phyloP scores from a whole-genome alignment of 2,797 vertebrate species.

The Lithobates pipiens region DNA sequence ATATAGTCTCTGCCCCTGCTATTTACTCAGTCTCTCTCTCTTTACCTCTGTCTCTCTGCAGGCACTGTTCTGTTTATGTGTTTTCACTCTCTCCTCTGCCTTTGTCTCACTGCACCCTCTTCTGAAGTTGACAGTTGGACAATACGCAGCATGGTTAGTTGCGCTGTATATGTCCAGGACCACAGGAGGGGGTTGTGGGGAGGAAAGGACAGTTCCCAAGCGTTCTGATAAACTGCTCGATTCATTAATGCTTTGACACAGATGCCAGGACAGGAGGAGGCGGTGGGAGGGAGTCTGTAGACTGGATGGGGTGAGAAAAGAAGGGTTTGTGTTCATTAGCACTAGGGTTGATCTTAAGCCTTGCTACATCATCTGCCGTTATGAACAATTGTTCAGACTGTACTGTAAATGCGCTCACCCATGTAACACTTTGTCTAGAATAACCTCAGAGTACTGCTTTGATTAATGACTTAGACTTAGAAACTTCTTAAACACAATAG shows the following conservation, averaged over 20 bases:
- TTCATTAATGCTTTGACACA: conserved; percentile 90
- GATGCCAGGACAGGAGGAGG: conserved; percentile 84
- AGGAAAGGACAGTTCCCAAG: conserved; percentile 76
- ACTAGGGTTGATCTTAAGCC: conserved; percentile 45
- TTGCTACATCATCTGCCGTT: conserved; percentile 35
- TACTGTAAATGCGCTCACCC: conserved; percentile 34
- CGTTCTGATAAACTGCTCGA: conserved; percentile 88
- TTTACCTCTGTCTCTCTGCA: conserved; percentile 66
- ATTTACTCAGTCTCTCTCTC: conserved; percentile 11
- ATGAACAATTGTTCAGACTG: conserved; percentile 31
- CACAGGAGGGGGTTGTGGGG: conserved; percentile 70
- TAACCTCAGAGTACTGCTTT: not conserved
- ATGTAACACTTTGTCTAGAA: conserved; percentile 21
- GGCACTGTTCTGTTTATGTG: conserved; percentile 73
- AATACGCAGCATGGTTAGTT: conserved; percentile 71
- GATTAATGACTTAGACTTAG: not conserved
- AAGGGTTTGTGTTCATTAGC: conserved; percentile 52
- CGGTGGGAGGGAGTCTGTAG: conserved; percentile 69
- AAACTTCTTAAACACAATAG: not conserved
- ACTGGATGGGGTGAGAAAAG: conserved; percentile 59
- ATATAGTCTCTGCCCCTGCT: not conserved
- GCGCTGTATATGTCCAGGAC: conserved; percentile 85
- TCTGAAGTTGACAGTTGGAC: conserved; percentile 70
- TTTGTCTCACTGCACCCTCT: conserved; percentile 43
- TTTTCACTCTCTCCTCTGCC: conserved; percentile 74